Percentiles rank a stretch among this genome's conserved stretches.
These are phyloP conservation scores for Agrotis clavis DNA, from an alignment of 2,888 invertebrate genomes.

Conservation along the genomic window DNA sequence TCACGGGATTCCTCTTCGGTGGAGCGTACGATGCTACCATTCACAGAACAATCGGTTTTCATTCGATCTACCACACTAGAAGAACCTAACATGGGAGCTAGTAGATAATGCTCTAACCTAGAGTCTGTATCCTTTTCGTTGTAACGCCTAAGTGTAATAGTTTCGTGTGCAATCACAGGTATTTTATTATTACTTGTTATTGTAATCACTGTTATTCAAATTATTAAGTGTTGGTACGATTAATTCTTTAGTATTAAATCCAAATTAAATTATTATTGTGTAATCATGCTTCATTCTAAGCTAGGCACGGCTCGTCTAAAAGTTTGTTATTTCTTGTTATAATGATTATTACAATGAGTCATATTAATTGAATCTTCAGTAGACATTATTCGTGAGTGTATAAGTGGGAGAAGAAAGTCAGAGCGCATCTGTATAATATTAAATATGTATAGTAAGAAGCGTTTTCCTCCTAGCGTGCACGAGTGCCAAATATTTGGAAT, in stretches of 20 bases:
- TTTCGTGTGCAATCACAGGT: conserved; percentile 33
- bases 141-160: conserved; percentile 24
- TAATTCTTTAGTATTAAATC: conserved; percentile 35
- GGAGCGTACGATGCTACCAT: conserved; percentile 88
- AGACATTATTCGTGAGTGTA: conserved; percentile 55
- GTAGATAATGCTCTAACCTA: conserved; percentile 18
- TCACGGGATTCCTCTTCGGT: conserved; percentile 92
- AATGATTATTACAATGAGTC: conserved; percentile 57
- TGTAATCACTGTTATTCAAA: conserved; percentile 38
- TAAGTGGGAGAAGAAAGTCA: conserved; percentile 65
- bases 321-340: conserved; percentile 48
- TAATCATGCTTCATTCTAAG: conserved; percentile 72
- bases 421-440: conserved; percentile 66
- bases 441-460: conserved; percentile 54
- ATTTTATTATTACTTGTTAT: conserved; percentile 27
- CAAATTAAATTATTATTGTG: conserved; percentile 52
- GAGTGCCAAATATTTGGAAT: conserved; percentile 75
- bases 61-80: conserved; percentile 75
- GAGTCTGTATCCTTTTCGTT: conserved; percentile 18
- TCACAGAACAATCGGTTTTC: conserved; percentile 88
- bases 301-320: conserved; percentile 66
- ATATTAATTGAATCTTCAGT: conserved; percentile 55
- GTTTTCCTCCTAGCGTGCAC: conserved; percentile 79
- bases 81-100: conserved; percentile 35
- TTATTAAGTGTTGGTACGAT: not conserved